Conservation (phyloP, 2,888 invertebrate species). For the Andrena haemorrhoa region DNA sequence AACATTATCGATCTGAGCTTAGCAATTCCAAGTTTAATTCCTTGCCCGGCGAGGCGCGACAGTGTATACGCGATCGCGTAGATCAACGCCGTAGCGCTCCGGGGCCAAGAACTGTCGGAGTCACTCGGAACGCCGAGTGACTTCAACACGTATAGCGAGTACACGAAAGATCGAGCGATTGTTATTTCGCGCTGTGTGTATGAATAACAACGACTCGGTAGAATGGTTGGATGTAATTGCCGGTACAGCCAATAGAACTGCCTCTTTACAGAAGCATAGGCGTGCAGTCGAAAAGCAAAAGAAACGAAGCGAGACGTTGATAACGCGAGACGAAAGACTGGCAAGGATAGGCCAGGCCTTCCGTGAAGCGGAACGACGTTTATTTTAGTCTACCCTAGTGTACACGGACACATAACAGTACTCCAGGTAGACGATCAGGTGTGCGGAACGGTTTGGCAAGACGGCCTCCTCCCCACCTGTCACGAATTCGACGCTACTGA, state of each 20-base stretch:
- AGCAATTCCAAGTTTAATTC: conserved; percentile 39
- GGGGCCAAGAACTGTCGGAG: conserved; percentile 4
- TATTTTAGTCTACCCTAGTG: conserved; percentile 38
- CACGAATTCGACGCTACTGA: conserved; percentile 54
- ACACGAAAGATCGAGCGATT: not conserved
- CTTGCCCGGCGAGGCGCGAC: conserved; percentile 10
- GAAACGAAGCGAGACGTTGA: not conserved
- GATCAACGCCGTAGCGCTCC: conserved; percentile 3
- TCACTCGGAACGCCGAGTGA: conserved; percentile 8
- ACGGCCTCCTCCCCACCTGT: conserved; percentile 58
- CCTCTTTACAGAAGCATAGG: not conserved
- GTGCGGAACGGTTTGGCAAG: conserved; percentile 62
- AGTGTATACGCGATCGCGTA: not conserved
- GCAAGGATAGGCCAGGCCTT: conserved; percentile 3
- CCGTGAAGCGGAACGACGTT: conserved; percentile 36
- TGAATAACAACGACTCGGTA: not conserved
- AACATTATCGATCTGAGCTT: conserved; percentile 52
- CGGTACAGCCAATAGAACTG: not conserved
- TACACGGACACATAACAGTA: conserved; percentile 57
- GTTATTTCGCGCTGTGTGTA: not conserved
- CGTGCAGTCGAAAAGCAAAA: not conserved
- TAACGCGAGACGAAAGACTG: not conserved
- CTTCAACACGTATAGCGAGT: conserved; percentile 1
- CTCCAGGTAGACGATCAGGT: conserved; percentile 70
- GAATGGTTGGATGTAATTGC: not conserved